These are phyloP conservation scores for Pipistrellus pygmaeus DNA, from an alignment of 2,797 vertebrate species.

Conservation along the genomic window DNA sequence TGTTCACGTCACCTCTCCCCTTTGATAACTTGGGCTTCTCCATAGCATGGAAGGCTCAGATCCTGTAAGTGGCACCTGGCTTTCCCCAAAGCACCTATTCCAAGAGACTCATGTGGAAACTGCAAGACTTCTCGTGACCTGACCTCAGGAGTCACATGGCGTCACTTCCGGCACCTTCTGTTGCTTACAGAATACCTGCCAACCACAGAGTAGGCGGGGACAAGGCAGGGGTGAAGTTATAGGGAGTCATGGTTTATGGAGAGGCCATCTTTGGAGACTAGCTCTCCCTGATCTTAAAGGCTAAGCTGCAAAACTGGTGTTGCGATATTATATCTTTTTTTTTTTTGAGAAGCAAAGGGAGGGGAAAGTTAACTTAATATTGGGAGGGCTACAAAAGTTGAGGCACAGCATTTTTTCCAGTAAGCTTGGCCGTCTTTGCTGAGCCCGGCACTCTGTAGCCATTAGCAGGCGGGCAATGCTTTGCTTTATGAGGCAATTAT, in stretches of 20 bases:
- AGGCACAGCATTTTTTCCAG: constrained; percentile 91
- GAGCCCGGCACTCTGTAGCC: constrained; percentile 91
- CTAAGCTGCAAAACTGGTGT: neutral
- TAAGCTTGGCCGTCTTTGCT: constrained; percentile 92
- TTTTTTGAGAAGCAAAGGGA: constrained; percentile 66
- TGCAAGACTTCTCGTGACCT: neutral
- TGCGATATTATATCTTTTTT: constrained; percentile 19
- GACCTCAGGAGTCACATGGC: neutral
- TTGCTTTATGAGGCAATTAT: constrained; percentile 95
- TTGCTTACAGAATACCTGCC: neutral
- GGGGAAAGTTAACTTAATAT: constrained; percentile 85
- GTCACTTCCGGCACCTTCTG: neutral
- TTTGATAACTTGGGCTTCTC: neutral
- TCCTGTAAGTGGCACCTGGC: rapidly evolving
- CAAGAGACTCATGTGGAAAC: neutral
- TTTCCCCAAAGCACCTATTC: neutral
- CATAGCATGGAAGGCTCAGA: neutral
- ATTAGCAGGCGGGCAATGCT: constrained; percentile 92
- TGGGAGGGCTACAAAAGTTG: constrained; percentile 86
- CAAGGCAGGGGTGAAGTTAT: neutral
- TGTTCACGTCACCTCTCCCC: rapidly evolving
- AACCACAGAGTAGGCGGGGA: neutral
- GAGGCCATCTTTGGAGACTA: neutral
- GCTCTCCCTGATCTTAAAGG: neutral
- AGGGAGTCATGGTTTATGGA: rapidly evolving